Conservation (phyloP, 1,140 invertebrate species). For the Harpegnathos saltator region DNA sequence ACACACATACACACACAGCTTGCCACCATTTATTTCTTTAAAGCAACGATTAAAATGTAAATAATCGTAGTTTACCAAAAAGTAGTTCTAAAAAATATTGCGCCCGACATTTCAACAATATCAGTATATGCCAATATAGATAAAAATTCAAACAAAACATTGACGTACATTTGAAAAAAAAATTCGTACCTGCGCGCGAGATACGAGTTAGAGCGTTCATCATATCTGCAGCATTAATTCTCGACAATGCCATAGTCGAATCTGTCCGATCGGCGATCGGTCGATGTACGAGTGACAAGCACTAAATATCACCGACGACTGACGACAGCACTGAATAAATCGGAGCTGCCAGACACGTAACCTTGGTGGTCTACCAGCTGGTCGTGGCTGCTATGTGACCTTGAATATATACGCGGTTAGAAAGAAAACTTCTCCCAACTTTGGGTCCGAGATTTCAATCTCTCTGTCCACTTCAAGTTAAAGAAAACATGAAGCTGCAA, state of each 20-base stretch:
- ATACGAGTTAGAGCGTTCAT: conserved; percentile 37
- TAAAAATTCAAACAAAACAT: not conserved
- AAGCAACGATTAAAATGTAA: too few relatives aligned
- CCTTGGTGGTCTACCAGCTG: too few relatives aligned
- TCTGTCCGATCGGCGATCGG: not conserved
- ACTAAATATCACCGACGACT: not conserved
- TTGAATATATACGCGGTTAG: too few relatives aligned
- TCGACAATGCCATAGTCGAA: conserved; percentile 60
- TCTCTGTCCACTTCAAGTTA: too few relatives aligned
- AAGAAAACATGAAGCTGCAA: too few relatives aligned
- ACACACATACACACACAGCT: too few relatives aligned
- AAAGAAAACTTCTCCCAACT: too few relatives aligned
- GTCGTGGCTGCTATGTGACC: too few relatives aligned
- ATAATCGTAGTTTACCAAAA: too few relatives aligned
- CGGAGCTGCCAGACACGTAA: too few relatives aligned
- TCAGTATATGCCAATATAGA: not conserved
- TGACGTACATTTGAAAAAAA: not conserved
- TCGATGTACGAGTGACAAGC: not conserved
- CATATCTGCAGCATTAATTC: conserved; percentile 37
- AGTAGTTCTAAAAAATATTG: not conserved
- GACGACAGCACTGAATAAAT: not conserved
- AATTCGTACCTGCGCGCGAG: conserved; percentile 57
- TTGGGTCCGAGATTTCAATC: too few relatives aligned
- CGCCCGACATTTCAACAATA: not conserved
- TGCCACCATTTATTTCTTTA: too few relatives aligned